Conservation (phyloP, 2,113 vertebrate genomes). For the Sisor rabdophorus region DNA sequence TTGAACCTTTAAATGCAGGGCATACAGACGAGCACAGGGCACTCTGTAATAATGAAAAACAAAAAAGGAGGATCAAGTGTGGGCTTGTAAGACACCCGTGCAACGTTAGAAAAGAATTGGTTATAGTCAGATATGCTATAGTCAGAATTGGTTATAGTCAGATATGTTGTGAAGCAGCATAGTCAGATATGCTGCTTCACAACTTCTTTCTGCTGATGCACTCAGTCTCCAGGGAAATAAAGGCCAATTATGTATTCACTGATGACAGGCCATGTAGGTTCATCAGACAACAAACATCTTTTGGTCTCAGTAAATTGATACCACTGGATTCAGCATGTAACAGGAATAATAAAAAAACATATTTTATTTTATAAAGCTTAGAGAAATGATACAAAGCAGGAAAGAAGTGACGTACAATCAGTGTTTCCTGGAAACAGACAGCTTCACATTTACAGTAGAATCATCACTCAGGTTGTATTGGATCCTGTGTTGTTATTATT, state of each 20-base stretch:
- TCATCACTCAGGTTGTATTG: conserved; percentile 28
- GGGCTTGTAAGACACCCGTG: conserved; percentile 24
- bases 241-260: conserved; percentile 26
- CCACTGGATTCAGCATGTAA: neutral
- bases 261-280: conserved; percentile 15
- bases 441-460: conserved; percentile 21
- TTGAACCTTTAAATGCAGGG: conserved; percentile 36
- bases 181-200: neutral
- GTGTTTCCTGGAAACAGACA: conserved; percentile 20
- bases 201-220: conserved; percentile 20
- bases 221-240: conserved; percentile 24
- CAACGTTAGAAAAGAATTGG: conserved; percentile 9
- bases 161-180: no score
- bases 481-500: conserved; percentile 39
- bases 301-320: conserved; percentile 1
- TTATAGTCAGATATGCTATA: neutral
- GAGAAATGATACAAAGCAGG: neutral
- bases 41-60: conserved; percentile 13
- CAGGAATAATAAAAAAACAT: no score
- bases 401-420: conserved; percentile 8
- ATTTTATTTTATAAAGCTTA: conserved; percentile 9
- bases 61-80: conserved; percentile 11
- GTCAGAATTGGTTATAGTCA: neutral
- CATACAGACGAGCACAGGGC: no score
- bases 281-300: conserved; percentile 17